Evolutionary conservation across 2,797 vertebrate species (phyloP).

Genomic region (Loris lydekkerianus): DNA sequence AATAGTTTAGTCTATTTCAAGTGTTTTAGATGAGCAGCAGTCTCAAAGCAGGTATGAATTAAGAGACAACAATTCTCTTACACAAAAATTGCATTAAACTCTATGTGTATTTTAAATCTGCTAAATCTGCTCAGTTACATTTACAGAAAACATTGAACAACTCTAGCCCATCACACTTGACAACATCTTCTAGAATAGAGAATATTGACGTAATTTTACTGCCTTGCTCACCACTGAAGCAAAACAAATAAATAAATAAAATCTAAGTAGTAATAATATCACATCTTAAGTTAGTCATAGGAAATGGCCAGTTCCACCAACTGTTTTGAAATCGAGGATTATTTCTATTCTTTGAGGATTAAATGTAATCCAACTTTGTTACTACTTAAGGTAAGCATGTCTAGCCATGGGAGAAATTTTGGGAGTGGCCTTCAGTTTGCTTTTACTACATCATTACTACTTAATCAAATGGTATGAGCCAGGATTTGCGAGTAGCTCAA

Average conservation of each 20-base stretch:
- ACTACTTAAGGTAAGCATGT: conserved; percentile 17
- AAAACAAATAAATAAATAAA: background rate
- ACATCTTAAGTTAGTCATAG: conserved; percentile 10
- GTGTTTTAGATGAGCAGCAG: background rate
- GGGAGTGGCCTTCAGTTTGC: background rate
- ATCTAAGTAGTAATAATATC: background rate
- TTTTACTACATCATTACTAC: conserved; percentile 19
- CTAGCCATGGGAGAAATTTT: conserved; percentile 19
- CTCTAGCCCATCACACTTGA: background rate
- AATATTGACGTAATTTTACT: background rate
- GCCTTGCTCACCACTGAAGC: background rate
- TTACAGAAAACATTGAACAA: conserved; percentile 40
- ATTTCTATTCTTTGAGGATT: conserved; percentile 61
- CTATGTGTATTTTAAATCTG: conserved; percentile 43
- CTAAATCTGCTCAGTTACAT: background rate
- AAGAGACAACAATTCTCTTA: background rate
- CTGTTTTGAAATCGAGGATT: conserved; percentile 58
- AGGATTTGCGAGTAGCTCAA: background rate
- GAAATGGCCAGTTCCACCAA: background rate
- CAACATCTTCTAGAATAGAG: conserved; percentile 18
- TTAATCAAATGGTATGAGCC: conserved; percentile 53
- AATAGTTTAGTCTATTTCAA: background rate
- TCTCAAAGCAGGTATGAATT: background rate
- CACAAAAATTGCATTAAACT: background rate
- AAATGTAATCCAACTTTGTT: background rate